These are phyloP conservation scores for Leiothrix lutea DNA, from an alignment of 2,113 vertebrate species.

Conservation along the genomic window DNA sequence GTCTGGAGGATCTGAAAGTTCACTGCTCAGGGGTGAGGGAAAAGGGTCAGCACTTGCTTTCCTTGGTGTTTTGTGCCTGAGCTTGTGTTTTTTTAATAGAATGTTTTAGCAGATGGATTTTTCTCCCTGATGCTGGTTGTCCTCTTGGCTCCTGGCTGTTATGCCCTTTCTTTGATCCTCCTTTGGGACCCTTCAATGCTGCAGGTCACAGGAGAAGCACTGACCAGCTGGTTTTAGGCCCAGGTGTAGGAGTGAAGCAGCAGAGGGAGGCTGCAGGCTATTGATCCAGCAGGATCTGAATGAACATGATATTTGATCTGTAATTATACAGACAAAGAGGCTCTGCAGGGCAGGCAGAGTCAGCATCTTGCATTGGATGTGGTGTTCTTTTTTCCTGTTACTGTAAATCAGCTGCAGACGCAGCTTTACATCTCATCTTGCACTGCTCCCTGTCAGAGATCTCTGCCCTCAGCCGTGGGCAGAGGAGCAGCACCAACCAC, in stretches of 20 bases:
- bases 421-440: not conserved
- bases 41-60: not conserved
- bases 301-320: constrained; percentile 21
- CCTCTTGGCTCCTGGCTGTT: not conserved
- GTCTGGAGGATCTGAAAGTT: not conserved
- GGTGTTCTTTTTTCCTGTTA: not conserved
- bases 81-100: not conserved
- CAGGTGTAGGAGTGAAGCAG: not conserved
- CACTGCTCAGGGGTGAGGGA: not conserved
- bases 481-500: not conserved
- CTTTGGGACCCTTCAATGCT: not conserved
- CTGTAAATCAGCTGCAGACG: not conserved
- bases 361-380: not conserved
- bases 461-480: not conserved
- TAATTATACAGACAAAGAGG: not conserved
- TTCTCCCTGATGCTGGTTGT: not conserved
- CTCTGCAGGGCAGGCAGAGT: not conserved
- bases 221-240: not conserved
- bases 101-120: constrained; percentile 7
- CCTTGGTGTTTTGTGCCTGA: not conserved
- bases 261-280: not conserved
- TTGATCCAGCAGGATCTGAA: constrained; percentile 10
- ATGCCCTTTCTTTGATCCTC: not conserved
- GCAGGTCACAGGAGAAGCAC: not conserved
- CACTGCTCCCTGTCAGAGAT: not conserved